phyloP scores from a whole-genome alignment of 2,888 invertebrate genomes.

The Leptinotarsa peninsularis region DNA sequence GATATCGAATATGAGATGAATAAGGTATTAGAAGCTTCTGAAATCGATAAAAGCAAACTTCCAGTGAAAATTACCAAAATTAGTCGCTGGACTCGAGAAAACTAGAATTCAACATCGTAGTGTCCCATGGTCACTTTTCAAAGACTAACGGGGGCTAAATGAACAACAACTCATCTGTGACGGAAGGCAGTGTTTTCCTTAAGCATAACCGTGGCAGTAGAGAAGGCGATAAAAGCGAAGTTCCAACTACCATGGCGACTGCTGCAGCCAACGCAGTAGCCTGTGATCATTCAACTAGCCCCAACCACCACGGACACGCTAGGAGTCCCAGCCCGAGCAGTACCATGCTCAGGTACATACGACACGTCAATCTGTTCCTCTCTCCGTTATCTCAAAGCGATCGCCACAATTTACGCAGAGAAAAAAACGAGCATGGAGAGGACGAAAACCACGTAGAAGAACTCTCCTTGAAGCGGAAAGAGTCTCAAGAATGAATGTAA shows the following conservation, averaged over 20 bases:
- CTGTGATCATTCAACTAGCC: slow-evolving; percentile 67
- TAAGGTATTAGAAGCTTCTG: too few species aligned
- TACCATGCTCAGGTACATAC: slow-evolving; percentile 68
- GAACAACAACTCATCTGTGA: slow-evolving; percentile 66
- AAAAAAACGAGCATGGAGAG: slow-evolving; percentile 64
- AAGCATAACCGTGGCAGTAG: slow-evolving; percentile 77
- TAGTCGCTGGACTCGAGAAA: too few species aligned
- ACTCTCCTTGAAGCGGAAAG: slow-evolving; percentile 75
- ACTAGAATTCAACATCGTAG: too few species aligned
- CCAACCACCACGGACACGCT: slow-evolving; percentile 67
- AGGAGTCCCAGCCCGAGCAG: slow-evolving; percentile 67
- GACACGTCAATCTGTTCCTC: slow-evolving; percentile 65
- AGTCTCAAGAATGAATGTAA: slow-evolving; percentile 44
- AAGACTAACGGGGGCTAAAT: slow-evolving; percentile 61
- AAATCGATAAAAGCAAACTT: too few species aligned
- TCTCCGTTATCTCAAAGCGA: slow-evolving; percentile 64
- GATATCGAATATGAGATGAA: too few species aligned
- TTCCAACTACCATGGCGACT: slow-evolving; percentile 78
- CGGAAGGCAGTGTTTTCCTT: slow-evolving; percentile 75
- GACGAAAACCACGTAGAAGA: slow-evolving; percentile 84
- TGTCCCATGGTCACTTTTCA: slow-evolving; percentile 46
- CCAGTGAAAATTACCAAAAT: too few species aligned
- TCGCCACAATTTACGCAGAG: slow-evolving; percentile 64
- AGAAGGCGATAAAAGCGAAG: slow-evolving; percentile 69
- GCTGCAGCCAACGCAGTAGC: slow-evolving; percentile 71